Conservation (phyloP, 2,888 invertebrate genomes). For the Mayetiola destructor region DNA sequence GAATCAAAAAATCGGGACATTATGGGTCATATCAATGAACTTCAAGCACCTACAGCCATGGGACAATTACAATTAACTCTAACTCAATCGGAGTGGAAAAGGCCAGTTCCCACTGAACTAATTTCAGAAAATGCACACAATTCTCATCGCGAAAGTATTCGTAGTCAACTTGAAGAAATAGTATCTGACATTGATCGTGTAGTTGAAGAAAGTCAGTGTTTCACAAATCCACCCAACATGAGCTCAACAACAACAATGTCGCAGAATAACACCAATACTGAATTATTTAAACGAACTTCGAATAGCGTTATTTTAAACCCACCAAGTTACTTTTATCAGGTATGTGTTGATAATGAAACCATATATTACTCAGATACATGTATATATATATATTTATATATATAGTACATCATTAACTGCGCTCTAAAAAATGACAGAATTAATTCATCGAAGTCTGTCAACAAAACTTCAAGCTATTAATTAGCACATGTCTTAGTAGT, state of each 20-base stretch:
- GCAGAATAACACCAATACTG: constrained; percentile 13
- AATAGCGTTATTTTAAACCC: neutral
- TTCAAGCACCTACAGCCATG: neutral
- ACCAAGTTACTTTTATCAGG: constrained; percentile 4
- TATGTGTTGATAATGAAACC: no score
- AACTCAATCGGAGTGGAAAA: neutral
- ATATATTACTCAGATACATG: no score
- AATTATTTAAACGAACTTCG: neutral
- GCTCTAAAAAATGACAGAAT: no score
- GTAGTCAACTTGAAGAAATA: constrained; percentile 43
- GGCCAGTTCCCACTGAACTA: neutral
- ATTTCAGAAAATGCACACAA: constrained; percentile 21
- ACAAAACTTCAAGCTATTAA: no score
- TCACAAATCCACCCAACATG: neutral
- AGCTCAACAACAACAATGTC: neutral
- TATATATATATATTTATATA: no score
- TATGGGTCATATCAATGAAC: neutral
- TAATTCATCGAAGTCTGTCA: no score
- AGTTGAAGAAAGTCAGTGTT: constrained; percentile 31
- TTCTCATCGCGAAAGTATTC: constrained; percentile 40
- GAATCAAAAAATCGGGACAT: neutral
- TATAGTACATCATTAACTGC: no score
- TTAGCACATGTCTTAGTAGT: no score
- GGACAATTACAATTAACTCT: neutral
- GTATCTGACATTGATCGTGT: constrained; percentile 46